Conservation (phyloP, 2,888 invertebrate genomes). For the Kryphioiulus occultus region DNA sequence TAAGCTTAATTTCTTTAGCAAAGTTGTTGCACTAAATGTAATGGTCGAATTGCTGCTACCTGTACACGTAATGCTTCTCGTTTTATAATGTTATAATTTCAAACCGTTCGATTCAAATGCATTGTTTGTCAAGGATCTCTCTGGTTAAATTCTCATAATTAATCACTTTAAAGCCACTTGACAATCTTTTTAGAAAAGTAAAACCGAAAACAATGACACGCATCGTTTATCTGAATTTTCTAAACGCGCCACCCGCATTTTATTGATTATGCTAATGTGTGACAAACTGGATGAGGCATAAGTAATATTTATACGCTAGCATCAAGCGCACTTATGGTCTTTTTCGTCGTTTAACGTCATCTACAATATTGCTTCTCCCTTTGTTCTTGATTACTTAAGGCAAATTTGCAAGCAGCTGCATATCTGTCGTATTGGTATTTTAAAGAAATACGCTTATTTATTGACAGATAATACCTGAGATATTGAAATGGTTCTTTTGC, state of each 20-base stretch:
- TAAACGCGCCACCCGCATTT: background rate
- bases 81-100: background rate
- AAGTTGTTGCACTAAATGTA: too few species aligned
- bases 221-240: background rate
- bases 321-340: background rate
- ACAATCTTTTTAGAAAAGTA: background rate
- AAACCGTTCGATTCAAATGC: background rate
- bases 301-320: background rate
- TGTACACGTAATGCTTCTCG: too few species aligned
- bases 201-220: background rate
- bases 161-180: conserved; percentile 17
- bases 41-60: too few species aligned
- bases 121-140: background rate
- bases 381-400: background rate
- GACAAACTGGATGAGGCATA: conserved; percentile 13
- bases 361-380: background rate
- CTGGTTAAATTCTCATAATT: background rate
- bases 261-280: conserved; percentile 21
- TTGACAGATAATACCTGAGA: too few species aligned
- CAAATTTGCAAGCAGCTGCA: background rate
- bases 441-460: background rate
- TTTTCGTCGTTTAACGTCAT: background rate
- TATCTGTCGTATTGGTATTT: background rate
- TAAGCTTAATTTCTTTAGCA: too few species aligned
- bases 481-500: too few species aligned